Percentiles rank a stretch among this genome's conserved stretches.
phyloP scores from a whole-genome alignment of 2,113 vertebrate genomes.

The Antechinus stuartii region DNA sequence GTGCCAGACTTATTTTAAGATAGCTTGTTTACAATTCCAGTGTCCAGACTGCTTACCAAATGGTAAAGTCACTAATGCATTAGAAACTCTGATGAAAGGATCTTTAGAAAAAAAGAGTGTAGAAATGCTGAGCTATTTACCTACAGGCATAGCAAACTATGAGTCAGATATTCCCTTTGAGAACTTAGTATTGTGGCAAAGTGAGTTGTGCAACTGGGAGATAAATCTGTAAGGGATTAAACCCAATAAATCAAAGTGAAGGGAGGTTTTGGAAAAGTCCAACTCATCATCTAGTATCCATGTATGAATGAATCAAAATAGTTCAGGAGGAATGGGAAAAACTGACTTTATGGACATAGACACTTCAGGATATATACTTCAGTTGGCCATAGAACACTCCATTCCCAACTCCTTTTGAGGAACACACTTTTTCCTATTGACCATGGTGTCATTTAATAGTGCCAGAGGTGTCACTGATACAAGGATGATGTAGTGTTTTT shows the following conservation, averaged over 20 bases:
- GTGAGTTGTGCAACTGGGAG: background rate
- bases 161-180: background rate
- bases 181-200: background rate
- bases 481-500: background rate
- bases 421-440: background rate
- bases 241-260: background rate
- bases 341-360: background rate
- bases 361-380: background rate
- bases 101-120: background rate
- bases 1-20: constrained; percentile 38
- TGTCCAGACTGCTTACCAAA: constrained; percentile 24
- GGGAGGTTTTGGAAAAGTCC: background rate
- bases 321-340: background rate
- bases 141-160: background rate
- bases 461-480: background rate
- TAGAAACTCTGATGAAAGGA: background rate
- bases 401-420: background rate
- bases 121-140: background rate
- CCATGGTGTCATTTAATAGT: background rate
- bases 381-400: background rate
- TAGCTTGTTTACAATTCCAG: constrained; percentile 28
- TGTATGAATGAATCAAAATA: background rate
- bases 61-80: constrained; percentile 25
- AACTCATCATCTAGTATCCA: background rate
- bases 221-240: background rate